phyloP scores from a whole-genome alignment of 2,113 vertebrate species.

The Lophius piscatorius region DNA sequence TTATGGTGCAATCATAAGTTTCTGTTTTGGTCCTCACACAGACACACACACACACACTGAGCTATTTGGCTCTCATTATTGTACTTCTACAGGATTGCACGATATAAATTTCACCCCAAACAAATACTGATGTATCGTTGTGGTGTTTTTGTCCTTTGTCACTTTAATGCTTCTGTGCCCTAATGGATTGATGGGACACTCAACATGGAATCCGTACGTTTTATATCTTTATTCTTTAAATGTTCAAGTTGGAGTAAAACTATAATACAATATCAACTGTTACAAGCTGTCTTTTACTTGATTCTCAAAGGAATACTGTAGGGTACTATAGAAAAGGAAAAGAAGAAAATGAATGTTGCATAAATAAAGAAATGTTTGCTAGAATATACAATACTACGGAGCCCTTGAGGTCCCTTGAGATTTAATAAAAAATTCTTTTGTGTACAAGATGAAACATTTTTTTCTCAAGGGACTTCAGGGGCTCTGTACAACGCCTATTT shows the following conservation, averaged over 20 bases:
- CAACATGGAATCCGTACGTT: conserved; percentile 7
- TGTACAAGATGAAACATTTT: no score
- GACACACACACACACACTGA: not conserved
- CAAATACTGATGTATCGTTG: not conserved
- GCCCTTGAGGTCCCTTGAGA: no score
- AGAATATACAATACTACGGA: no score
- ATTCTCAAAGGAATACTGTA: not conserved
- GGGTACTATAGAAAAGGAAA: no score
- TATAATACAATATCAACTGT: no score
- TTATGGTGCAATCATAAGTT: not conserved
- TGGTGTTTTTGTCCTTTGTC: not conserved
- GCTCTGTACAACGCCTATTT: no score
- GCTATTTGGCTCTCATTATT: not conserved
- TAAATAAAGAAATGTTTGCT: not conserved
- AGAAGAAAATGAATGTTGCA: not conserved
- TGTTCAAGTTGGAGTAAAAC: no score
- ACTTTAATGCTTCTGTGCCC: not conserved
- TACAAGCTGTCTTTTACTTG: no score
- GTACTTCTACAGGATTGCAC: conserved; percentile 2
- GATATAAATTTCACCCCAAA: no score
- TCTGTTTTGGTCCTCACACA: not conserved
- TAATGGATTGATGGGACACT: not conserved
- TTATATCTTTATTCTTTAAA: no score
- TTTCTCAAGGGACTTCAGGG: no score
- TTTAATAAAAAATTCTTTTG: no score